Base-by-base conservation (phyloP, 2,113 vertebrate genomes). In the Cervus canadensis region DNA sequence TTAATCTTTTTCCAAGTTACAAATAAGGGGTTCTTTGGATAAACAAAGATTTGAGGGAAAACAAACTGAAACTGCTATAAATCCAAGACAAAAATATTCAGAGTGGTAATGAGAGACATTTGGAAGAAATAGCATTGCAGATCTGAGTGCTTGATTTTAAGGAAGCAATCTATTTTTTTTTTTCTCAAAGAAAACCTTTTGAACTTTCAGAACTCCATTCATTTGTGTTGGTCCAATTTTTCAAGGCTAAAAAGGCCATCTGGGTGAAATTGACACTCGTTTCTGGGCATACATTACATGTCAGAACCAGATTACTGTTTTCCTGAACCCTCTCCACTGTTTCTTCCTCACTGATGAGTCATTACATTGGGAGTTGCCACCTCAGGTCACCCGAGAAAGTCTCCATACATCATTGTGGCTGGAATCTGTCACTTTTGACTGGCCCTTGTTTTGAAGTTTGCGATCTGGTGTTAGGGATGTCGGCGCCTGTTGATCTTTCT, bases 71-170 rank as follows among this genome's bases (percentile, higher is more conserved):
- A 97, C 84, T 92, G 56, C 96, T 50, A 88, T 98, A 91, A 94
- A 97, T 97, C 40, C 2, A 64, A 97, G 76, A 97, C 89, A 84
- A 96, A 98, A 87, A 94, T 96, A 92, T 90, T 93, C 87, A 25
- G 84, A 56, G 87, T 79, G 11, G 90, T 98, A 97, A 98, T 86
- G 97, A 97, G 90, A 98, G 97, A 97, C 94, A 94, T 98, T 98
- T 98, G 96, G 91, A 96, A 96, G 76, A 90, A 96, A 97, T 96
- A 96, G 90, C 71, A 76, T 62, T 78, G 50, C 64, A 62, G 5
- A 33, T 56, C 82, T 67, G 87, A 95, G 84, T 96, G 93, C 89
- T 92, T 96, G 97, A 96, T 97, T 97, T 90, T 88, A 83, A 91
- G 95, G 94, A 97, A 97, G 59, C 56, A 98, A 86, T 87, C 81